Base-by-base conservation (phyloP, 2,113 vertebrate species). In the Antennarius striatus region DNA sequence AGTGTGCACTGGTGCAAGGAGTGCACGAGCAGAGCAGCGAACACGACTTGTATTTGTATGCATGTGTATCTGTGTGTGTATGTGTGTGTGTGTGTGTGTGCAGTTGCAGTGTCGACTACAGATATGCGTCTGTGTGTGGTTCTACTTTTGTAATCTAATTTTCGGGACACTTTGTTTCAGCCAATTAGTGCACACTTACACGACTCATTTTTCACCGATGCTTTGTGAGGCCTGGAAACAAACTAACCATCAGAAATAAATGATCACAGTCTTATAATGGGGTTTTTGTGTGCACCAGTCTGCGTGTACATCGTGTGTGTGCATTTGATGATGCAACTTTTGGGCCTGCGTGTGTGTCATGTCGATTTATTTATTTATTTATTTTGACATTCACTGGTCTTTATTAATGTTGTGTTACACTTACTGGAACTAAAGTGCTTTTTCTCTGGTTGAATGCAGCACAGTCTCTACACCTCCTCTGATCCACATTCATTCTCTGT, bases 131-230 rank as follows among this genome's bases (percentile, higher is more conserved):
- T 51, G 32, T 60, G 16, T 45, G 30, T 78, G 40, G 32, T 17
- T 45, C 51, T 53, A 58, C 32, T 61, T n/a, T 72, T 71, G 54
- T 55, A 6, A 63, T 7, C 10, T 10, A 11, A 3, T 65, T 65
- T 74, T 61, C 22, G 29, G 30, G 47, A 53, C n/a, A 8, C 56
- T 81, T 79, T 56, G 45, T 68, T 84, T 80, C 22, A 54, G 5
- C 55, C 58, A 82, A 82, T 87, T 79, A 82, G 74, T 70, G 70
- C 73, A 72, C 47, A 48, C 48, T 32, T 46, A 63, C 55, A 66
- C 73, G 63, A 66, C 66, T 72, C 45, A 74, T 73, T 77, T 80
- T 63, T 75, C 62, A 77, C 58, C 36, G 62, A 75, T 58, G 75
- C 68, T 71, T 71, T 71, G 74, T 72, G 69, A 32, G 68, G 10